These are phyloP conservation scores for Suricata suricatta DNA, from an alignment of 2,113 vertebrate genomes.

Conservation along the genomic window DNA sequence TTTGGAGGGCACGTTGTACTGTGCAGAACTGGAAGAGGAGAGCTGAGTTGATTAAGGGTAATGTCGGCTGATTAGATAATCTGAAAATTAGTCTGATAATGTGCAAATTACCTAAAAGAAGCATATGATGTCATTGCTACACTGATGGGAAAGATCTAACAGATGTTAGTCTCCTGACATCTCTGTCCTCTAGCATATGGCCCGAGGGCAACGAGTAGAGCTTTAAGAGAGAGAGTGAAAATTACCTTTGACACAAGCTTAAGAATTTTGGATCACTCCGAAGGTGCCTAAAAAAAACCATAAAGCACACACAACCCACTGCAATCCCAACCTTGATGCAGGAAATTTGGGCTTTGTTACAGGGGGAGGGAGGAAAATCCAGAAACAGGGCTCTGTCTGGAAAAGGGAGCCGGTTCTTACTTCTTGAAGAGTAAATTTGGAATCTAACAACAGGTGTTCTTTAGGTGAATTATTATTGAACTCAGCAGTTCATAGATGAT, in stretches of 20 bases:
- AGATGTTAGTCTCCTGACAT: constrained; percentile 49
- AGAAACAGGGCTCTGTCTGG: not conserved
- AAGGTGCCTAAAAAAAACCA: not conserved
- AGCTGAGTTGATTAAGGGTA: constrained; percentile 65
- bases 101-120: constrained; percentile 75
- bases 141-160: constrained; percentile 44
- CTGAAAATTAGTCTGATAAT: constrained; percentile 75
- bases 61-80: constrained; percentile 75
- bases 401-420: not conserved
- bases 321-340: not conserved
- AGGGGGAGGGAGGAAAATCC: not conserved
- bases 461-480: not conserved
- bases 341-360: not conserved
- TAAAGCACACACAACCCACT: not conserved
- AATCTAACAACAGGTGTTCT: not conserved
- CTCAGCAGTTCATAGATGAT: not conserved
- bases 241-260: constrained; percentile 38
- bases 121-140: constrained; percentile 67
- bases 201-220: not conserved
- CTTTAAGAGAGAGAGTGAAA: constrained; percentile 4
- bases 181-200: constrained; percentile 37
- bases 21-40: constrained; percentile 36
- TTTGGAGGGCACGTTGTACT: constrained; percentile 49
- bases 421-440: not conserved
- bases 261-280: not conserved